A percentile compares a stretch with the other conserved stretches of the same genome.
Evolutionary conservation across 2,888 invertebrate genomes (phyloP).

Genomic region (Globia sparganii): DNA sequence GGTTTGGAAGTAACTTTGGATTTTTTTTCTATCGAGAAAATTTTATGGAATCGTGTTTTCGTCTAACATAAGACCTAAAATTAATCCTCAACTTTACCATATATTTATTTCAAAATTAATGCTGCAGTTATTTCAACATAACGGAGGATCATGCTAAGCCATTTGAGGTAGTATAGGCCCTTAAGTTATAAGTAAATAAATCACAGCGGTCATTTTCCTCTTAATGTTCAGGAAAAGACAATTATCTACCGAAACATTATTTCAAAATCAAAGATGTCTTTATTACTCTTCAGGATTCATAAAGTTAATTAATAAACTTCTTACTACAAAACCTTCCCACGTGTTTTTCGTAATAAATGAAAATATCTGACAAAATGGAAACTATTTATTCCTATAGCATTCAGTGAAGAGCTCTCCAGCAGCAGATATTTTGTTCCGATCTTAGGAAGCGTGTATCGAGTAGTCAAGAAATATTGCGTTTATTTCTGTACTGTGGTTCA

Average conservation of each 20-base stretch:
- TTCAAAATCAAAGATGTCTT: background rate
- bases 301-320: background rate
- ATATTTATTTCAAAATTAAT: too few relatives aligned
- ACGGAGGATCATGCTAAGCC: too few relatives aligned
- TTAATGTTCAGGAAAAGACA: background rate
- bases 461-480: constrained; percentile 33
- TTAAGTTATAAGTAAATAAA: too few relatives aligned
- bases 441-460: constrained; percentile 19
- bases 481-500: constrained; percentile 34
- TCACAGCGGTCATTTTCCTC: background rate
- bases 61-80: too few relatives aligned
- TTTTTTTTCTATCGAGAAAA: too few relatives aligned
- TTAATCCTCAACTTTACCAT: too few relatives aligned
- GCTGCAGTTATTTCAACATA: too few relatives aligned
- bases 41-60: too few relatives aligned
- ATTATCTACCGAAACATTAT: background rate
- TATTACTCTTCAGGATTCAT: background rate
- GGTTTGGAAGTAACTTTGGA: too few relatives aligned
- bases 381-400: constrained; percentile 5
- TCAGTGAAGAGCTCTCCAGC: constrained; percentile 8
- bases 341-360: background rate
- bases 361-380: constrained; percentile 4
- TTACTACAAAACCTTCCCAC: background rate
- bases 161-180: too few relatives aligned
- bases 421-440: constrained; percentile 43